phyloP scores from a whole-genome alignment of 2,888 invertebrate species.

The Tanypteryx hageni region DNA sequence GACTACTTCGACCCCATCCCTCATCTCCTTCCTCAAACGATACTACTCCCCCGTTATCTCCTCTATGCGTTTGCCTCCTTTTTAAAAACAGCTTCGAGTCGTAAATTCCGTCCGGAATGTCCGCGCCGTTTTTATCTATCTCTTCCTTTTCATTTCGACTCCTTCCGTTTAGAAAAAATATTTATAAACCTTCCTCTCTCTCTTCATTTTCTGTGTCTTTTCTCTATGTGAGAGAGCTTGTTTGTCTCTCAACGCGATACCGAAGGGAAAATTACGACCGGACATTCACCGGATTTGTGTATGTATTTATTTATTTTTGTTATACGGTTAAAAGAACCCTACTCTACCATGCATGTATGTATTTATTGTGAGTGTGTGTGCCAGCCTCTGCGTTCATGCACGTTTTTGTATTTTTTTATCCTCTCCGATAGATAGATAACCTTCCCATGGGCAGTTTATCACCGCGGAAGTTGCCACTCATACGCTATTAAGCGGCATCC shows the following conservation, averaged over 20 bases:
- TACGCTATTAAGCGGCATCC: constrained; percentile 21
- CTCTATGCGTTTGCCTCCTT: too few species aligned
- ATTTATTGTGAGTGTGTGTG: background rate
- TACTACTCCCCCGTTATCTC: background rate
- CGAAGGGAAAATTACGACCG: background rate
- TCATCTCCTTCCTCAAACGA: background rate
- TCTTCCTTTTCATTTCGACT: background rate
- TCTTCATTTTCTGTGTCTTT: background rate
- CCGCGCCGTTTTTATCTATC: constrained; percentile 31
- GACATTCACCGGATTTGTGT: too few species aligned
- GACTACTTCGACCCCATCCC: constrained; percentile 11
- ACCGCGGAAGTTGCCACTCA: constrained; percentile 52
- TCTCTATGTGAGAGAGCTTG: background rate
- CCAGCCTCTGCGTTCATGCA: background rate
- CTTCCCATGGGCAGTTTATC: constrained; percentile 23
- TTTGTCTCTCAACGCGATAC: background rate
- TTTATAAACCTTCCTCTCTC: background rate
- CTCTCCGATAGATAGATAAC: background rate
- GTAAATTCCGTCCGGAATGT: constrained; percentile 48
- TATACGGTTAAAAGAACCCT: too few species aligned
- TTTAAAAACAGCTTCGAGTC: constrained; percentile 15
- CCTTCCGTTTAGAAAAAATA: background rate
- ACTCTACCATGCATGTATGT: background rate
- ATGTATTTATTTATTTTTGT: too few species aligned
- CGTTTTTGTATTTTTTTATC: background rate